Percentiles rank a stretch among this genome's conserved stretches.
Conservation (phyloP, 2,113 vertebrate genomes). For the Psilopsiagon aymara region DNA sequence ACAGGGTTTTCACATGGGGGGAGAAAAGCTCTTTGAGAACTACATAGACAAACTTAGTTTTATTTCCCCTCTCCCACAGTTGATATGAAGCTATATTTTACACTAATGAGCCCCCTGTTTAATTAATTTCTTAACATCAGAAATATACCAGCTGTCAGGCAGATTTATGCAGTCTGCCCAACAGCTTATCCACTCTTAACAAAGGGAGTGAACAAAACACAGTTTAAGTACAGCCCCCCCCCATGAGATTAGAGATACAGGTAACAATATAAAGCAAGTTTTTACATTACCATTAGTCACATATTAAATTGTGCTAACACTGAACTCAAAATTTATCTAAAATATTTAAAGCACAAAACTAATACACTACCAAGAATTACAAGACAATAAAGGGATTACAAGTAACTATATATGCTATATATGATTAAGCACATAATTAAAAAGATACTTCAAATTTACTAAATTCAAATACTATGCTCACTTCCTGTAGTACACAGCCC, state of each 20-base stretch:
- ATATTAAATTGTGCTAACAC: background rate
- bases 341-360: background rate
- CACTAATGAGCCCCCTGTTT: background rate
- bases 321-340: background rate
- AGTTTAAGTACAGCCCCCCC: background rate
- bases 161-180: background rate
- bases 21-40: background rate
- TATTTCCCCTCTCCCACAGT: background rate
- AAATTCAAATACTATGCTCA: background rate
- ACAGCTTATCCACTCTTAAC: background rate
- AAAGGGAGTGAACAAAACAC: background rate
- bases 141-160: background rate
- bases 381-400: background rate
- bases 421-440: background rate
- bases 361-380: background rate
- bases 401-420: background rate
- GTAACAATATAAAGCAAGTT: background rate
- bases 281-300: background rate
- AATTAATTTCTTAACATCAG: background rate
- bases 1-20: background rate
- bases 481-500: background rate
- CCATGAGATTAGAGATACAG: background rate
- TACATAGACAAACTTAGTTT: accelerated
- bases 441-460: background rate
- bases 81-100: background rate